Base-by-base conservation (phyloP, 2,888 invertebrate species). In the Megastigmus dorsalis region DNA sequence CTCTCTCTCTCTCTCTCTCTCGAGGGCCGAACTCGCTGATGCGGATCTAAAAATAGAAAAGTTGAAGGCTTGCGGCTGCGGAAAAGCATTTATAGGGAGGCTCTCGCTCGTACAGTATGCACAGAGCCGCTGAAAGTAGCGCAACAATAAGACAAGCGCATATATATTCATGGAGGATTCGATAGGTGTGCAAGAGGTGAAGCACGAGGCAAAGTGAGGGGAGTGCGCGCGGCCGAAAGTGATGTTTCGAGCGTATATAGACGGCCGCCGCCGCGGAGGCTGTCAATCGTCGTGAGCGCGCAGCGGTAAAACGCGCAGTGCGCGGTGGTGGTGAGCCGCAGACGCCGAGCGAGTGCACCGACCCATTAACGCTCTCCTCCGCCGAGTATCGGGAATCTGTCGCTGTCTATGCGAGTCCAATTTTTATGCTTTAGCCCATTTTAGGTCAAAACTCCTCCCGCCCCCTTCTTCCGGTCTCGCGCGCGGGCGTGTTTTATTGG, bases 351-450 rank as follows among this genome's bases (percentile, higher is more conserved):
- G 59, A 65, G 45, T 23, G 68, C 68, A 74, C 63, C 72, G 66
- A 43, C 66, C 79, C 79, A 82, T 82, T 81, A 83, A n/a, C n/a
- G n/a, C n/a, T 80, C 82, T 77, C 76, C 78, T 74, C 78, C 78
- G 60, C 79, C 63, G 73, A 76, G 79, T 83, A 84, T 84, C 82
- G 84, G 83, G 80, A 83, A 84, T 77, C 82, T 82, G 85, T 84
- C 84, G 81, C 74, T 80, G 68, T 79, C 79, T 73, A 72, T 73
- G 76, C 71, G 79, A 81, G 81, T 83, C 79, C 80, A 80, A 82
- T 82, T 83, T 82, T 82, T 81, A 74, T 75, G 71, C 80, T 81
- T 82, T 72, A 78, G 78, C 78, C 79, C 77, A 78, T 80, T 81
- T 82, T 72, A 78, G 78, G 78, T 79, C 77, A 78, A 69, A 77